Conservation (phyloP, 2,797 vertebrate species). For the Eurystomus glaucurus region DNA sequence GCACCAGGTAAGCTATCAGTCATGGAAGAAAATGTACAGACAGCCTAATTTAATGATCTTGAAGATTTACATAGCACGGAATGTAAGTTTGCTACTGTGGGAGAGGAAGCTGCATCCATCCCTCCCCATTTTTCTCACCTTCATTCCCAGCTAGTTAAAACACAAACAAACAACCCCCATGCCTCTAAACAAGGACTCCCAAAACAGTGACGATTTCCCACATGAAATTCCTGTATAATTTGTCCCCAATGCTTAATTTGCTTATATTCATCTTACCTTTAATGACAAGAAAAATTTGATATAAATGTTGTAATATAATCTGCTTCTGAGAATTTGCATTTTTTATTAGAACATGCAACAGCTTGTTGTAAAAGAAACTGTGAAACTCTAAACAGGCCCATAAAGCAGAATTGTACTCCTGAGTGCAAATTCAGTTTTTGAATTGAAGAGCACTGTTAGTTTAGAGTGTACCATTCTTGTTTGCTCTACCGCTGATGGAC, state of each 20-base stretch:
- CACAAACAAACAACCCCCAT: neutral
- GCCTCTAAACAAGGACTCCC: neutral
- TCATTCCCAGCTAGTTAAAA: neutral
- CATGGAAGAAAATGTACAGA: neutral
- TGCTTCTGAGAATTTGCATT: neutral
- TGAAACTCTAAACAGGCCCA: neutral
- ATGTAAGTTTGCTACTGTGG: neutral
- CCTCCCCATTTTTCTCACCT: neutral
- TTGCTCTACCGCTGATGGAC: neutral
- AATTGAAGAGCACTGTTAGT: slow-evolving; percentile 11
- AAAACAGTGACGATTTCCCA: neutral
- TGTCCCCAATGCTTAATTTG: neutral
- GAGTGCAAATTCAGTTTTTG: neutral
- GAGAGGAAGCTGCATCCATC: neutral
- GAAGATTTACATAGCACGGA: neutral
- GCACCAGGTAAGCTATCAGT: neutral
- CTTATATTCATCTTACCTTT: neutral
- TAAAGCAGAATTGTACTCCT: neutral
- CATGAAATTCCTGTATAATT: neutral
- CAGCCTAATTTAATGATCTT: neutral
- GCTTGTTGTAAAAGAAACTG: neutral
- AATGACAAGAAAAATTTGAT: neutral
- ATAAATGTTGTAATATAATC: neutral
- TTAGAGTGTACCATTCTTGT: neutral
- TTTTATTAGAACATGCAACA: neutral